Evolutionary conservation across 2,797 vertebrate genomes (phyloP).

Genomic region (Crax fasciolata): DNA sequence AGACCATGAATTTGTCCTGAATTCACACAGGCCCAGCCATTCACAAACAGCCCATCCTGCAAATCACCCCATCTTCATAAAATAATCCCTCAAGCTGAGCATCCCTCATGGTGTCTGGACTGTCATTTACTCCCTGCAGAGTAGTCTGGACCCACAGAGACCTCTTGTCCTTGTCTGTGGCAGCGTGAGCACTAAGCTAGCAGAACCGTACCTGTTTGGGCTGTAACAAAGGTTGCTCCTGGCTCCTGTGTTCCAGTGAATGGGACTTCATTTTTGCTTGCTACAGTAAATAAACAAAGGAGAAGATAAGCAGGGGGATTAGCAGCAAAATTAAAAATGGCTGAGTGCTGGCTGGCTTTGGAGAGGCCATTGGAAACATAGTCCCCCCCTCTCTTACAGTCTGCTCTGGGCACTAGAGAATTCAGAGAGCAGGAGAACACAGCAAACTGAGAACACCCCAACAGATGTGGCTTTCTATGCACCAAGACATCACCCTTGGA

Average conservation of each 20-base stretch:
- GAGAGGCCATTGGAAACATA: background rate
- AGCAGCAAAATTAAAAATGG: constrained; percentile 30
- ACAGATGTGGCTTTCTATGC: background rate
- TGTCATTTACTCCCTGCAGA: constrained; percentile 47
- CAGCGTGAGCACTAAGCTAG: background rate
- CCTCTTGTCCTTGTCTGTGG: background rate
- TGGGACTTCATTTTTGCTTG: constrained; percentile 94
- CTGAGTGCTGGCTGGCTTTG: background rate
- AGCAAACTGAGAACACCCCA: background rate
- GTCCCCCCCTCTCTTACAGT: background rate
- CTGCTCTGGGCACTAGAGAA: background rate
- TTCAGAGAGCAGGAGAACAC: background rate
- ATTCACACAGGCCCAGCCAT: background rate
- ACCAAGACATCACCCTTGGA: background rate
- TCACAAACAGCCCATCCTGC: constrained; percentile 1
- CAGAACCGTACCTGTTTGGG: constrained; percentile 91
- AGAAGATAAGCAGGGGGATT: constrained; percentile 26
- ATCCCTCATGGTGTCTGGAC: constrained; percentile 21
- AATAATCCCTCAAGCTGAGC: constrained; percentile 23
- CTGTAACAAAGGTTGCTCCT: constrained; percentile 90
- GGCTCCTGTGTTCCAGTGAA: constrained; percentile 90
- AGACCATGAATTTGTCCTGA: constrained; percentile 1
- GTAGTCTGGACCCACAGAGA: constrained; percentile 33
- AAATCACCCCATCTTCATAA: background rate
- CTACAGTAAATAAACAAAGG: constrained; percentile 69